Conservation (phyloP, 2,113 vertebrate species). For the Puffinus mauretanicus region DNA sequence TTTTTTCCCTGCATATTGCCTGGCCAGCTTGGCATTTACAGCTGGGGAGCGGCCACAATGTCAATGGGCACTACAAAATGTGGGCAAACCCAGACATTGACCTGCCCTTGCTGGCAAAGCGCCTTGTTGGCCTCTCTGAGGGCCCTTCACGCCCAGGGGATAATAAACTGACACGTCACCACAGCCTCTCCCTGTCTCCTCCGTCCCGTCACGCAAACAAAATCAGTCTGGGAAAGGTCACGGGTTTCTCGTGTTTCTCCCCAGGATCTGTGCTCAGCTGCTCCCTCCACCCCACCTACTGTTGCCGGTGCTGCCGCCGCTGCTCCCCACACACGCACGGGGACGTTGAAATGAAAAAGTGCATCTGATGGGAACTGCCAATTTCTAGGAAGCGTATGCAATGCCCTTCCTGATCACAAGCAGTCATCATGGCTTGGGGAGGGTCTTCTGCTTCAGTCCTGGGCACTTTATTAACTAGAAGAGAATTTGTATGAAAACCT, state of each 20-base stretch:
- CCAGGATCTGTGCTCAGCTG: not conserved
- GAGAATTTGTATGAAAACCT: not conserved
- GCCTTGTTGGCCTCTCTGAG: not conserved
- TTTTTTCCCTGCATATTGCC: not conserved
- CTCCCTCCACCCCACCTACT: not conserved
- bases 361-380: not conserved
- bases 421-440: accelerated
- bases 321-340: not conserved
- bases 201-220: accelerated
- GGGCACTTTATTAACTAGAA: not conserved
- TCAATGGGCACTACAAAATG: accelerated
- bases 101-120: not conserved
- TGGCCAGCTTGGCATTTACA: not conserved
- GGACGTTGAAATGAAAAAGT: not conserved
- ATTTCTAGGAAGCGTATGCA: not conserved
- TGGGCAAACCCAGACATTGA: not conserved
- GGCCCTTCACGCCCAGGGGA: not conserved
- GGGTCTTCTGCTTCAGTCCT: not conserved
- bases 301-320: accelerated
- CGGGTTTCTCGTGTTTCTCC: not conserved
- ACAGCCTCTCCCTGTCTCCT: not conserved
- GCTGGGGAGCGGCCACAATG: not conserved
- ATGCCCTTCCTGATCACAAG: not conserved
- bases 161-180: accelerated
- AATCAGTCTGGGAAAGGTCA: not conserved